Evolutionary conservation across 2,888 invertebrate species (phyloP).

Genomic region (Monopis laevigella): DNA sequence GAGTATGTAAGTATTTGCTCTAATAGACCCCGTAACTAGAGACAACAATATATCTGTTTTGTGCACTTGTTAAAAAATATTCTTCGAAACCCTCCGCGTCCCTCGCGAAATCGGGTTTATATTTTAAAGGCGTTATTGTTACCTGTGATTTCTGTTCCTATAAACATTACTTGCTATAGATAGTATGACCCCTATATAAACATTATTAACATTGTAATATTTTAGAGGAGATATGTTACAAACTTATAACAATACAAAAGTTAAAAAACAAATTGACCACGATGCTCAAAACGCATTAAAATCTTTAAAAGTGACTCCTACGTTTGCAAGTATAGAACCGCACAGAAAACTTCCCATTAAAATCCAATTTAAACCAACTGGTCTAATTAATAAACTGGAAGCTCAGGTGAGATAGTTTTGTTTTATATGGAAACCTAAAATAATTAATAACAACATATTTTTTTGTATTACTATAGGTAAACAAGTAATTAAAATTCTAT

Average conservation of each 20-base stretch:
- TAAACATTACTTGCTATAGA: too few species aligned
- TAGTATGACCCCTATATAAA: too few species aligned
- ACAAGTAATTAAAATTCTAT: background rate
- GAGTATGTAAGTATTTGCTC: too few species aligned
- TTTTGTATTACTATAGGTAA: background rate
- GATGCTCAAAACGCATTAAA: slow-evolving; percentile 47
- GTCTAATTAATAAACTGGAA: slow-evolving; percentile 45
- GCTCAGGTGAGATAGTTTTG: slow-evolving; percentile 35
- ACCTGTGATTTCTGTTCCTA: too few species aligned
- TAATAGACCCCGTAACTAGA: too few species aligned
- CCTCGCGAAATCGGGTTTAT: too few species aligned
- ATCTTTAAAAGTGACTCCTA: slow-evolving; percentile 48
- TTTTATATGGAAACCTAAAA: background rate
- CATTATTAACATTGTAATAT: too few species aligned
- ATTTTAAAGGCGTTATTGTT: too few species aligned
- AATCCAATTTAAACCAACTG: slow-evolving; percentile 54
- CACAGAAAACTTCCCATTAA: slow-evolving; percentile 45
- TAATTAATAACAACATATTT: background rate
- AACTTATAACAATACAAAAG: slow-evolving; percentile 38
- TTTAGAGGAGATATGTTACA: slow-evolving; percentile 43
- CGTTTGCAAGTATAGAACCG: slow-evolving; percentile 39
- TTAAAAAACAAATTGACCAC: slow-evolving; percentile 39
- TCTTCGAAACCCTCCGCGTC: too few species aligned
- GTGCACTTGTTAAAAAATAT: too few species aligned
- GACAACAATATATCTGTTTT: too few species aligned